Evolutionary conservation across 2,888 invertebrate species (phyloP).

Genomic region (Callosobruchus maculatus): DNA sequence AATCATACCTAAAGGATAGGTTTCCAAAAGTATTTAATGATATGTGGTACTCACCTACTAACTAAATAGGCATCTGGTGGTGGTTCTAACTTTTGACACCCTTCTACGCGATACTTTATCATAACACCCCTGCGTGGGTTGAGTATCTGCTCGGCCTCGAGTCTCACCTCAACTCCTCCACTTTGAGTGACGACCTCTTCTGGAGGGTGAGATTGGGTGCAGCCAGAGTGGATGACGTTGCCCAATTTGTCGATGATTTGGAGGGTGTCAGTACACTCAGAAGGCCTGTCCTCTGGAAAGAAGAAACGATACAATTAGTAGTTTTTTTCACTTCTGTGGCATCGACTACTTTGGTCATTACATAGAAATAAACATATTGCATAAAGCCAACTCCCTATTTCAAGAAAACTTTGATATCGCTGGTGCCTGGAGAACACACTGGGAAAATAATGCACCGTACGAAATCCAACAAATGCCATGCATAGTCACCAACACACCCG

Average conservation of each 20-base stretch:
- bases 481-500: too few species aligned
- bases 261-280: conserved; percentile 51
- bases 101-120: conserved; percentile 61
- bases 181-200: conserved; percentile 51
- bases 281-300: conserved; percentile 18
- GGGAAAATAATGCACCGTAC: too few species aligned
- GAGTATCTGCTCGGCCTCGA: conserved; percentile 25
- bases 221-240: conserved; percentile 52
- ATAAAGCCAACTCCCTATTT: too few species aligned
- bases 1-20: too few species aligned
- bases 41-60: conserved; percentile 52
- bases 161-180: conserved; percentile 47
- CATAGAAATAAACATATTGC: too few species aligned
- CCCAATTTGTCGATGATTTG: conserved; percentile 51
- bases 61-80: conserved; percentile 68
- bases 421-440: too few species aligned
- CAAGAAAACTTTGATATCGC: too few species aligned
- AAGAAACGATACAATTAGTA: not conserved
- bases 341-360: too few species aligned
- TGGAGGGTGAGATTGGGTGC: conserved; percentile 56
- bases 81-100: conserved; percentile 61
- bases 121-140: conserved; percentile 62
- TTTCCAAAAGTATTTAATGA: too few species aligned
- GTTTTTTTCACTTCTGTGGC: too few species aligned
- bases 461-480: too few species aligned